A percentile compares a stretch with the other conserved stretches of the same genome.
Evolutionary conservation across 2,113 vertebrate species (phyloP).

Genomic region (Phoxinus phoxinus): DNA sequence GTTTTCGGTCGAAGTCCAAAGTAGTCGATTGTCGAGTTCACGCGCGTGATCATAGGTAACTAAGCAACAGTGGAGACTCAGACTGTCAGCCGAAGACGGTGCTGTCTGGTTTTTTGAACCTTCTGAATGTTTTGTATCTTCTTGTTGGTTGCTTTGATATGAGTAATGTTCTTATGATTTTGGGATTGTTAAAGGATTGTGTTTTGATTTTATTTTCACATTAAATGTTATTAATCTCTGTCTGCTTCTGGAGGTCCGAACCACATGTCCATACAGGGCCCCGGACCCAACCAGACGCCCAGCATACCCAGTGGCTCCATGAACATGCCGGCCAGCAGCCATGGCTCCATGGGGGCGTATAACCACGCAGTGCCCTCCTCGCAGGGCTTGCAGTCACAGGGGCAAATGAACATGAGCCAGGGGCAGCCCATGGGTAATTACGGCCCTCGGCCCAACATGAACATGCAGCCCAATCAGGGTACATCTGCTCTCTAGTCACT

Average conservation of each 20-base stretch:
- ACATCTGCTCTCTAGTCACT: slow-evolving; percentile 13
- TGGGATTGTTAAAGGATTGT: background rate
- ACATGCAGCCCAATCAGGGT: slow-evolving; percentile 98
- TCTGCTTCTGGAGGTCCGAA: slow-evolving; percentile 86
- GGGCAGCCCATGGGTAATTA: slow-evolving; percentile 95
- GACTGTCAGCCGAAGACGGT: too few species aligned
- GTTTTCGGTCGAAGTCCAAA: too few species aligned
- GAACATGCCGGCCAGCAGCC: slow-evolving; percentile 93
- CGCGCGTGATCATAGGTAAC: too few species aligned
- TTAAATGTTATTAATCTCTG: slow-evolving; percentile 28
- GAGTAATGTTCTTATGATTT: background rate
- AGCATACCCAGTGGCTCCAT: slow-evolving; percentile 92
- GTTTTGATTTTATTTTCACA: background rate
- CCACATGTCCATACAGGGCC: slow-evolving; percentile 98
- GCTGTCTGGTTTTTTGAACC: too few species aligned
- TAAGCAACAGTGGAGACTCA: too few species aligned
- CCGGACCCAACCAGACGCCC: slow-evolving; percentile 92
- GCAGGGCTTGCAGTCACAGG: slow-evolving; percentile 92
- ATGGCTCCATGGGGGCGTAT: slow-evolving; percentile 94
- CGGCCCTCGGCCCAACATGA: slow-evolving; percentile 95
- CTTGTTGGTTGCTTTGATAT: background rate
- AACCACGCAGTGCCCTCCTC: slow-evolving; percentile 92
- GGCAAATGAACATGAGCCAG: slow-evolving; percentile 96
- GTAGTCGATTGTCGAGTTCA: too few species aligned
- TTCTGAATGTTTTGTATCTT: background rate